Evolutionary conservation across 1,140 invertebrate genomes (phyloP).

Genomic region (Goniozus legneri): DNA sequence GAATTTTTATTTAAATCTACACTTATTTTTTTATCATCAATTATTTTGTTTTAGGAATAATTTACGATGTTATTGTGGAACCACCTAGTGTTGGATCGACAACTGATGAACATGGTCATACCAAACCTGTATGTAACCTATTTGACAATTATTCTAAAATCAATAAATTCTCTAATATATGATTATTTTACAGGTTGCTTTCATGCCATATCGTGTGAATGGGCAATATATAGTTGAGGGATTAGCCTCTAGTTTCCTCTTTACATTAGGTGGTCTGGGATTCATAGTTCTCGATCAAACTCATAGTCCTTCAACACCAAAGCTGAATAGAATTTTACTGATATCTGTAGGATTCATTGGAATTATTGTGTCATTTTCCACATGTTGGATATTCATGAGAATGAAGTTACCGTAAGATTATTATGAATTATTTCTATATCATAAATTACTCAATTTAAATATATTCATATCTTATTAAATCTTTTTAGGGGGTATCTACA

Average conservation of each 20-base stretch:
- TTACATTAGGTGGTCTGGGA: slow-evolving; percentile 91
- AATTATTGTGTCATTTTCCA: slow-evolving; percentile 91
- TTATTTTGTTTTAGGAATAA: slow-evolving; percentile 74
- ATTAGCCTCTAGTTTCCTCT: slow-evolving; percentile 92
- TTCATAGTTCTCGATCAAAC: slow-evolving; percentile 96
- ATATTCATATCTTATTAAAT: slow-evolving; percentile 10
- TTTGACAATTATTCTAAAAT: slow-evolving; percentile 46
- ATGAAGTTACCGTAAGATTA: slow-evolving; percentile 89
- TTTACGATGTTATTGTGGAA: slow-evolving; percentile 98
- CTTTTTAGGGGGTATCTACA: slow-evolving; percentile 53
- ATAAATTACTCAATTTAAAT: neutral
- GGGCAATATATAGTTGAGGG: slow-evolving; percentile 99
- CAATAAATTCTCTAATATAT: neutral
- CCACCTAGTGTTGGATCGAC: slow-evolving; percentile 96
- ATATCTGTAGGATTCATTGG: slow-evolving; percentile 91
- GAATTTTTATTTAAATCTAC: slow-evolving; percentile 5
- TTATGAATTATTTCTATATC: slow-evolving; percentile 9
- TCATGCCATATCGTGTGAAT: slow-evolving; percentile 98
- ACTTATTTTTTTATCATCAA: slow-evolving; percentile 12
- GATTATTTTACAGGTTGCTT: slow-evolving; percentile 71
- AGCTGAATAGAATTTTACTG: slow-evolving; percentile 87
- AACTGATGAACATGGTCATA: slow-evolving; percentile 94
- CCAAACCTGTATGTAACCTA: slow-evolving; percentile 81
- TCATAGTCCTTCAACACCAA: slow-evolving; percentile 86
- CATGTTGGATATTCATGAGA: slow-evolving; percentile 97